A percentile compares a stretch with the other conserved stretches of the same genome.
phyloP scores from a whole-genome alignment of 2,888 invertebrate species.

The Latrodectus hesperus region DNA sequence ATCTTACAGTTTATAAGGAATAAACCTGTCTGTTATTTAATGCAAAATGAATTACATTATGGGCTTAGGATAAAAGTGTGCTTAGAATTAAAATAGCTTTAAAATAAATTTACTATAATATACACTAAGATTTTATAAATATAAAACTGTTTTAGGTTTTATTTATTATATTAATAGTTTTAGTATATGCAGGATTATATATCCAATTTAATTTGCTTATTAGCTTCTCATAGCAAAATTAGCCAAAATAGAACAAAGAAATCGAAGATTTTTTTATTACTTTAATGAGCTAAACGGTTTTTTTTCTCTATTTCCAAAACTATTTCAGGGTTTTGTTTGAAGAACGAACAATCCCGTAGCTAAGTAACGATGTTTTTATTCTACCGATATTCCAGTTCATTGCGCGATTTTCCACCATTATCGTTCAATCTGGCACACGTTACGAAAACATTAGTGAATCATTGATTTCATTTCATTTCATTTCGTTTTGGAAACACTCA shows the following conservation, averaged over 20 bases:
- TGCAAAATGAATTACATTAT: too few relatives aligned
- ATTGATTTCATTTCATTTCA: constrained; percentile 8
- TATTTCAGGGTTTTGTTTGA: constrained; percentile 13
- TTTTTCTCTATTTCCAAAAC: background rate
- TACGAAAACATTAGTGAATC: background rate
- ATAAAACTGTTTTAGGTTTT: too few relatives aligned
- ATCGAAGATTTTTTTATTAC: background rate
- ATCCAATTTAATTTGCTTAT: background rate
- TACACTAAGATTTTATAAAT: too few relatives aligned
- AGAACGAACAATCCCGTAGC: constrained; percentile 18
- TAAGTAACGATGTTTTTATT: constrained; percentile 33
- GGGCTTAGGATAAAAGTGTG: too few relatives aligned
- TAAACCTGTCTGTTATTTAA: too few relatives aligned
- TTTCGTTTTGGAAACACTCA: background rate
- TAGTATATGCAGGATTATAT: too few relatives aligned
- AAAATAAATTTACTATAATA: too few relatives aligned
- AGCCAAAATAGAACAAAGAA: background rate
- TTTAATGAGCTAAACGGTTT: background rate
- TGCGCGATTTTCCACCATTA: constrained; percentile 3
- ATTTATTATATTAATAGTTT: too few relatives aligned
- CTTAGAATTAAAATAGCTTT: too few relatives aligned
- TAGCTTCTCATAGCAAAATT: background rate
- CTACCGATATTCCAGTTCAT: background rate
- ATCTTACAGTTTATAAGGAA: too few relatives aligned
- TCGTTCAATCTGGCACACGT: background rate